A percentile compares a stretch with the other conserved stretches of the same genome.
These are phyloP conservation scores for Telmatherina bonti DNA, from an alignment of 2,797 vertebrate genomes.

Conservation along the genomic window DNA sequence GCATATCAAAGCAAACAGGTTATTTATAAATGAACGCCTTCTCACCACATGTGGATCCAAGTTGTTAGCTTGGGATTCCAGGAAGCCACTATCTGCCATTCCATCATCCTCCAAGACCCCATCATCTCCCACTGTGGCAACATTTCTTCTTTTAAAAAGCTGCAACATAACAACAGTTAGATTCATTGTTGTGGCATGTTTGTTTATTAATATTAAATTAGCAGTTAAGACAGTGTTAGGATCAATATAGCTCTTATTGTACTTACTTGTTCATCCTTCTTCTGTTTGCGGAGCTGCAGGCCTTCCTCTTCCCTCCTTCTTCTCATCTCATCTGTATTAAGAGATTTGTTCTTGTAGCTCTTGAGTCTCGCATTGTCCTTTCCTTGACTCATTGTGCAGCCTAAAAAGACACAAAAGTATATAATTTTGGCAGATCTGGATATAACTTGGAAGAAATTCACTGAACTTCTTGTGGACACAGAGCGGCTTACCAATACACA, in stretches of 20 bases:
- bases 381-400: slow-evolving; percentile 92
- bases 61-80: slow-evolving; percentile 96
- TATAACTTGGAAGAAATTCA: not conserved
- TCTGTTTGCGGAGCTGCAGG: slow-evolving; percentile 96
- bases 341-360: slow-evolving; percentile 99
- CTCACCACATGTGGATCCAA: slow-evolving; percentile 94
- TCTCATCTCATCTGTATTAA: slow-evolving; percentile 98
- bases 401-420: slow-evolving; percentile 62
- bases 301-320: slow-evolving; percentile 97
- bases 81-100: slow-evolving; percentile 95
- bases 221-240: not conserved
- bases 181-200: not conserved
- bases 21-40: slow-evolving; percentile 1
- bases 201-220: not conserved
- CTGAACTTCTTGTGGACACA: not conserved
- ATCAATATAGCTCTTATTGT: not conserved
- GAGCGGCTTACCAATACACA: not conserved
- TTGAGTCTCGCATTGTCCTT: slow-evolving; percentile 98
- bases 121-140: slow-evolving; percentile 92
- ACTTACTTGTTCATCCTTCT: slow-evolving; percentile 95
- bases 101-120: slow-evolving; percentile 91
- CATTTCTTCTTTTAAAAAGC: slow-evolving; percentile 98
- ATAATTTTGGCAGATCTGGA: not conserved
- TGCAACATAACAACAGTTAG: slow-evolving; percentile 52
- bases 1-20: not conserved